A percentile compares a stretch with the other conserved stretches of the same genome.
phyloP scores from a whole-genome alignment of 2,888 invertebrate genomes.

The Ligdia adustata region DNA sequence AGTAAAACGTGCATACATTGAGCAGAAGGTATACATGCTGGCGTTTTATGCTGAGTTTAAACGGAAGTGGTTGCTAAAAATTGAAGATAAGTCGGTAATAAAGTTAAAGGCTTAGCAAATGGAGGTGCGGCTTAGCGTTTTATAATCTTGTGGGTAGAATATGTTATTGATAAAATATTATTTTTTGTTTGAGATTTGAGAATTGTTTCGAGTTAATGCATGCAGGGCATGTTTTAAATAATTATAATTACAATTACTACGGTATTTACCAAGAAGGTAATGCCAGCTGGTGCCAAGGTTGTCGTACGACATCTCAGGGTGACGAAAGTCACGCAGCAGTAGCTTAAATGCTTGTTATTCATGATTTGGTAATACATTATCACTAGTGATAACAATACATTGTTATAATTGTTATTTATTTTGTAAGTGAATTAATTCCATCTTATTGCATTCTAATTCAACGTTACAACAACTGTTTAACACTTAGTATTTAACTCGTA shows the following conservation, averaged over 20 bases:
- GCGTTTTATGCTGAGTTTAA: not conserved
- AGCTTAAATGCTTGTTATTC: no score
- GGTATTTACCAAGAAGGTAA: constrained; percentile 16
- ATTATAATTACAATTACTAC: constrained; percentile 6
- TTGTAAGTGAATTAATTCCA: no score
- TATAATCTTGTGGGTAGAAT: constrained; percentile 9
- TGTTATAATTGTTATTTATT: no score
- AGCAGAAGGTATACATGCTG: not conserved
- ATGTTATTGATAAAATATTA: constrained; percentile 7
- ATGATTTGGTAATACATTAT: no score
- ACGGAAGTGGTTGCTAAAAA: constrained; percentile 10
- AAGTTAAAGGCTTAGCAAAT: constrained; percentile 1
- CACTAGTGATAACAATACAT: no score
- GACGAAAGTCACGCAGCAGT: not conserved
- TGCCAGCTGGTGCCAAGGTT: constrained; percentile 5
- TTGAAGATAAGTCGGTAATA: not conserved
- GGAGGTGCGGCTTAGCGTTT: constrained; percentile 8
- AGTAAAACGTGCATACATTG: constrained; percentile 13
- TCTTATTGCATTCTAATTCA: no score
- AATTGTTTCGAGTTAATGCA: not conserved
- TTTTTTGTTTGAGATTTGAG: no score
- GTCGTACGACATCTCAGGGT: constrained; percentile 4
- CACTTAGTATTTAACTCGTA: no score
- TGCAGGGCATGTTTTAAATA: not conserved
- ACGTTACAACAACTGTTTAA: no score